Conservation (phyloP, 2,888 invertebrate genomes). For the Baronia brevicornis region DNA sequence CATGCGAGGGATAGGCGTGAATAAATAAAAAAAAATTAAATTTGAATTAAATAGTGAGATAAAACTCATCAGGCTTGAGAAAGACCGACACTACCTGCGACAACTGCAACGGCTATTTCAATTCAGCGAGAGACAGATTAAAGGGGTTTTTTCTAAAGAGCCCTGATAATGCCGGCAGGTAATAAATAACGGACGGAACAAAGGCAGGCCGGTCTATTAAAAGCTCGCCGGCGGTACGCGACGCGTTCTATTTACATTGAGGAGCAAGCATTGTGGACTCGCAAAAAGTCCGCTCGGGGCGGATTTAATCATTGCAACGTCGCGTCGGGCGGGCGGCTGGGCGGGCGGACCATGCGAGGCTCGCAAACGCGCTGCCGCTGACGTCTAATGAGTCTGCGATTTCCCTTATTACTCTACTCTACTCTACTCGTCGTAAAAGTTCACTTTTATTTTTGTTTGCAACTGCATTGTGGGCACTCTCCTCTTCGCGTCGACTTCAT, state of each 20-base stretch:
- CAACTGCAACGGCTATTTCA: no score
- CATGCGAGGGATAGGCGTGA: no score
- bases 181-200: constrained; percentile 11
- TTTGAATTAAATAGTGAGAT: no score
- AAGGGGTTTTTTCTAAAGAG: constrained; percentile 7
- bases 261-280: constrained; percentile 7
- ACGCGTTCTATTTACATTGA: constrained; percentile 6
- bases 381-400: constrained; percentile 14
- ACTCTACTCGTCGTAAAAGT: constrained; percentile 4
- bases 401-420: constrained; percentile 5
- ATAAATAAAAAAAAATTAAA: no score
- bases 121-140: constrained; percentile 3
- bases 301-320: constrained; percentile 17
- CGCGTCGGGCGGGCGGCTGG: background rate
- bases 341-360: constrained; percentile 1
- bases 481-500: constrained; percentile 7
- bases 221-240: constrained; percentile 7
- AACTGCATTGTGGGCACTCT: constrained; percentile 7
- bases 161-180: constrained; percentile 12
- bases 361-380: constrained; percentile 1
- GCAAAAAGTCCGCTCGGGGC: constrained; percentile 17
- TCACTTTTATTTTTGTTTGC: constrained; percentile 12
- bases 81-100: no score
- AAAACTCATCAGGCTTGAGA: no score
- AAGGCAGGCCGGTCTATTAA: constrained; percentile 12